These are phyloP conservation scores for Rhingia campestris DNA, from an alignment of 2,888 invertebrate genomes.

Conservation along the genomic window DNA sequence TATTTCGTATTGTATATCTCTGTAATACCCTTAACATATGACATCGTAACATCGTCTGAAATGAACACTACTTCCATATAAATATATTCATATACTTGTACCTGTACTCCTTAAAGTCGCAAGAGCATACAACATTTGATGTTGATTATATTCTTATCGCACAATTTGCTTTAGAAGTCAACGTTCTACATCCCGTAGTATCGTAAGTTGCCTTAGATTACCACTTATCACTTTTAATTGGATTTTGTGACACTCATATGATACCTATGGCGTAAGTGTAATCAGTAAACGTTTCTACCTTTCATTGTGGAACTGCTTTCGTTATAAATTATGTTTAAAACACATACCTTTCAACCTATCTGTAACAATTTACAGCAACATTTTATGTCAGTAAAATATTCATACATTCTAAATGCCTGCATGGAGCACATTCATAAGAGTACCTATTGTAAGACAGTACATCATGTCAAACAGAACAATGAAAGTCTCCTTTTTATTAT, in stretches of 20 bases:
- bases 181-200: too few species aligned
- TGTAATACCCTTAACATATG: too few species aligned
- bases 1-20: too few species aligned
- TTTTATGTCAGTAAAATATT: too few species aligned
- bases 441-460: neutral
- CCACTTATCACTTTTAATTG: constrained; percentile 20
- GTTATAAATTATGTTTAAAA: constrained; percentile 17
- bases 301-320: constrained; percentile 10
- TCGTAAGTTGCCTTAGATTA: neutral
- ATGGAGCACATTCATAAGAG: neutral
- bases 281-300: constrained; percentile 9
- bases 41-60: too few species aligned
- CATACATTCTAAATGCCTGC: neutral
- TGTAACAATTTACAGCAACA: neutral
- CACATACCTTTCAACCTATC: neutral
- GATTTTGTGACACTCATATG: constrained; percentile 17
- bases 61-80: too few species aligned
- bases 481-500: constrained; percentile 1
- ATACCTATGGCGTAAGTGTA: constrained; percentile 6
- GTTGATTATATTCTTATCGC: too few species aligned
- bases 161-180: too few species aligned
- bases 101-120: too few species aligned
- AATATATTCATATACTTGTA: too few species aligned
- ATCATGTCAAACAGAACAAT: constrained; percentile 17
- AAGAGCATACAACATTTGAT: too few species aligned